These are phyloP conservation scores for Sebastes nivosus DNA, from an alignment of 2,797 vertebrate species.

Conservation along the genomic window DNA sequence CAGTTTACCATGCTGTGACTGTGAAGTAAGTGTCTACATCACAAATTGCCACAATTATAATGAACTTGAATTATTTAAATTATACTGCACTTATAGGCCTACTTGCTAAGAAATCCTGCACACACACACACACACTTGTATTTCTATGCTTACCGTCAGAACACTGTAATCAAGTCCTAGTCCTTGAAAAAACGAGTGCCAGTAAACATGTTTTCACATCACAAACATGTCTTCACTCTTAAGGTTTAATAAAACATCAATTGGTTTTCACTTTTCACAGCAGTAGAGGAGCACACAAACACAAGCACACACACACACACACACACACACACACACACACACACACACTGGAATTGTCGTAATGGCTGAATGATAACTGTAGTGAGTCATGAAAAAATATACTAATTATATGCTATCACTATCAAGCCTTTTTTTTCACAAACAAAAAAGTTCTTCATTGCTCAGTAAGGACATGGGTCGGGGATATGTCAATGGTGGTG, in stretches of 20 bases:
- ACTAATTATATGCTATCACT: background rate
- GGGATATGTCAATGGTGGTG: background rate
- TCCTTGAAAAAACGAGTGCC: background rate
- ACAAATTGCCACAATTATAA: background rate
- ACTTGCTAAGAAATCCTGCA: background rate
- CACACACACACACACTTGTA: background rate
- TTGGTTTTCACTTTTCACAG: background rate
- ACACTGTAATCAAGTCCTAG: background rate
- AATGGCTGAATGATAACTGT: background rate
- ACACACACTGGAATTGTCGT: background rate
- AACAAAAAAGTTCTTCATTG: background rate
- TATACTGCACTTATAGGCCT: background rate
- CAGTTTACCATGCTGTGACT: background rate
- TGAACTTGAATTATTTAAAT: background rate
- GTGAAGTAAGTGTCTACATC: background rate
- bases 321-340: background rate
- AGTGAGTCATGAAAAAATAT: background rate
- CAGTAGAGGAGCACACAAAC: background rate
- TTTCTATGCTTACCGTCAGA: background rate
- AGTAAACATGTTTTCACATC: background rate
- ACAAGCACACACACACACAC: background rate
- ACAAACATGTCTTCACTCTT: background rate
- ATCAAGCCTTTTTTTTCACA: background rate
- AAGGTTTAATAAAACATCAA: background rate
- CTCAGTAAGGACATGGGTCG: background rate